phyloP scores from a whole-genome alignment of 1,140 invertebrate genomes.

The Mercenaria mercenaria region DNA sequence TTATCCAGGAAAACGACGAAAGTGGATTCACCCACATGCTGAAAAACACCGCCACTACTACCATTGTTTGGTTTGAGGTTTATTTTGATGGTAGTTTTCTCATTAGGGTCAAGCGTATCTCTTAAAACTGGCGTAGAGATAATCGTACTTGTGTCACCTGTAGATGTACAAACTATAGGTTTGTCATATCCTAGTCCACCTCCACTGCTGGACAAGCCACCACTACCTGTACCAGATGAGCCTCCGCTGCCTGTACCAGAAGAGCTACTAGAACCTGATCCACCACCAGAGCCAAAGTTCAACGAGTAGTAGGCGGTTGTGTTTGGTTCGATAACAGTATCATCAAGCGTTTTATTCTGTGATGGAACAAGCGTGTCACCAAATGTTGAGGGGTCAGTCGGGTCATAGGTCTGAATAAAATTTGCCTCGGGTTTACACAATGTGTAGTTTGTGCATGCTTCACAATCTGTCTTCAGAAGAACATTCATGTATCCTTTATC shows the following conservation, averaged over 20 bases:
- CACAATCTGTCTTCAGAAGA: slow-evolving; percentile 46
- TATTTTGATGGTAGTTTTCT: slow-evolving; percentile 31
- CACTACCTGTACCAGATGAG: neutral
- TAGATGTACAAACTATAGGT: slow-evolving; percentile 12
- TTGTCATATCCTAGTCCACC: neutral
- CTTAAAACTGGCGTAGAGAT: slow-evolving; percentile 28
- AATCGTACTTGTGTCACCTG: slow-evolving; percentile 39
- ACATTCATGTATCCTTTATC: slow-evolving; percentile 33
- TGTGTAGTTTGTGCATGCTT: slow-evolving; percentile 8
- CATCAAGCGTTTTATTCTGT: slow-evolving; percentile 22
- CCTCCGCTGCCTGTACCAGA: neutral
- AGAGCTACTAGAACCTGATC: neutral
- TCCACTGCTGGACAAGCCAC: neutral
- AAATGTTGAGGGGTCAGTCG: slow-evolving; percentile 48
- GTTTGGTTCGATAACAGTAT: slow-evolving; percentile 29
- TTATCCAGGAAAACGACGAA: slow-evolving; percentile 47
- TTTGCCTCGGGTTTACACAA: slow-evolving; percentile 28
- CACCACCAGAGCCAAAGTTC: slow-evolving; percentile 26
- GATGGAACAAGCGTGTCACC: slow-evolving; percentile 37
- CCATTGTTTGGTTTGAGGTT: slow-evolving; percentile 48
- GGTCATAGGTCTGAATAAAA: slow-evolving; percentile 20
- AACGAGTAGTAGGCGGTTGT: slow-evolving; percentile 37
- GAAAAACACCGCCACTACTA: slow-evolving; percentile 56
- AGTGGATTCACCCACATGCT: slow-evolving; percentile 54
- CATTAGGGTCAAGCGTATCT: slow-evolving; percentile 20